A percentile compares a stretch with the other conserved stretches of the same genome.
Conservation (phyloP, 2,797 vertebrate genomes). For the Sebastes goodei region DNA sequence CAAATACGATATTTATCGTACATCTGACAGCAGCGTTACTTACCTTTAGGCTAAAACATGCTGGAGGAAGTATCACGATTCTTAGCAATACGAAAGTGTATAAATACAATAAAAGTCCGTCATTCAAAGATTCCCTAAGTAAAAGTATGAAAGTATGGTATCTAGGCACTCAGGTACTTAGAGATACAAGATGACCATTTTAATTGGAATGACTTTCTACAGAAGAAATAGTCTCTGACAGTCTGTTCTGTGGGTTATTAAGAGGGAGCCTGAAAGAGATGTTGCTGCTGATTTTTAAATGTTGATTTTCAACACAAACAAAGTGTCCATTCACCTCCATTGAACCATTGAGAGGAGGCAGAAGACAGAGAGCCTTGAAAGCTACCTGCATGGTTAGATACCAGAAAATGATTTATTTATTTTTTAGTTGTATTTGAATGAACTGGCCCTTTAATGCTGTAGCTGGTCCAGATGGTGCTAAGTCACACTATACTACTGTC, state of each 20-base stretch:
- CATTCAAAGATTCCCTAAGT: neutral
- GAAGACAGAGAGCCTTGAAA: neutral
- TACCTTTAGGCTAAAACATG: neutral
- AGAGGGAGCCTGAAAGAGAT: neutral
- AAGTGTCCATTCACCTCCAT: neutral
- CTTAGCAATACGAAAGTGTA: neutral
- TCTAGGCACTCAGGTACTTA: neutral
- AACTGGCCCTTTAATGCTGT: no score
- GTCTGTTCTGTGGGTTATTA: neutral
- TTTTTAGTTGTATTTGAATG: no score
- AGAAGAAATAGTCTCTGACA: neutral
- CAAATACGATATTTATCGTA: no score
- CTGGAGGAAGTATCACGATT: neutral
- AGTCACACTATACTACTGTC: no score
- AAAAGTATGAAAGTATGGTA: neutral
- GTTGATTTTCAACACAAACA: neutral
- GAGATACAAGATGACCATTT: neutral
- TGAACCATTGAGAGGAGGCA: neutral
- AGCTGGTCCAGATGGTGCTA: no score
- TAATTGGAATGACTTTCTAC: neutral
- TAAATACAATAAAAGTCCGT: neutral
- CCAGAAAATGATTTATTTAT: no score
- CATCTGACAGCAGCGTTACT: no score
- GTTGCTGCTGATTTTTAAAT: neutral
- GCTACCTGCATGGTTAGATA: neutral